Base-by-base conservation (phyloP, 1,140 invertebrate species). In the Ips typographus region DNA sequence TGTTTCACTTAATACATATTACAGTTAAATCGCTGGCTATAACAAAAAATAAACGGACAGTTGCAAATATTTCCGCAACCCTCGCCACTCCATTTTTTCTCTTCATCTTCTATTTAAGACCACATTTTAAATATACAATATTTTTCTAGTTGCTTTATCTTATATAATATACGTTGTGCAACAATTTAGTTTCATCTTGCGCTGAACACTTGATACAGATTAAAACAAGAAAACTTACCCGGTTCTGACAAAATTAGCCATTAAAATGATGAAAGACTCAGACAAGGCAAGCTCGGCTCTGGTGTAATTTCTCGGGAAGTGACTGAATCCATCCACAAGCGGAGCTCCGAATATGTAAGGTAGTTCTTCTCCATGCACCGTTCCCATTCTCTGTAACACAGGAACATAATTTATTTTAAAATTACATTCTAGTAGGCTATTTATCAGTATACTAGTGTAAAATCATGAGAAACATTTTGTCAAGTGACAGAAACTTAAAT, bases 191-290 rank as follows among this genome's bases (percentile, higher is more conserved):
- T 22, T 22, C 22, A 22, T 22, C 22, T 22, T 22, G 22, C 22
- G 22, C 22, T 0, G 22, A 22, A 22, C 22, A 22, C 22, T 22
- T 22, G 22, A 22, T 22, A 22, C 22, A 22, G 22, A 22, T 22
- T 36, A n/a, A 22, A 55, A 22, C 52, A 55, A 58, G 8, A 58
- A 7, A 4, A 85, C 88, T 89, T 84, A 96, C 94, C 94, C 95
- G n/a, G 88, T 91, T 82, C 91, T 92, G 1, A 91, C 91, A 81
- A 97, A 98, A 82, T 96, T 97, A 1, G 91, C 89, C 73, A 94
- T 90, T 77, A 91, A 95, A 58, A 91, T 86, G 78, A 98, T 93
- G 71, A 96, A 88, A 7, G 91, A 89, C 80, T 95, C 92, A 1
- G 93, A 90, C n/a, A 96, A 80, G 4, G 88, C 87, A 52, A 90